Conservation (phyloP, 1,140 invertebrate genomes). For the Drosophila funebris region DNA sequence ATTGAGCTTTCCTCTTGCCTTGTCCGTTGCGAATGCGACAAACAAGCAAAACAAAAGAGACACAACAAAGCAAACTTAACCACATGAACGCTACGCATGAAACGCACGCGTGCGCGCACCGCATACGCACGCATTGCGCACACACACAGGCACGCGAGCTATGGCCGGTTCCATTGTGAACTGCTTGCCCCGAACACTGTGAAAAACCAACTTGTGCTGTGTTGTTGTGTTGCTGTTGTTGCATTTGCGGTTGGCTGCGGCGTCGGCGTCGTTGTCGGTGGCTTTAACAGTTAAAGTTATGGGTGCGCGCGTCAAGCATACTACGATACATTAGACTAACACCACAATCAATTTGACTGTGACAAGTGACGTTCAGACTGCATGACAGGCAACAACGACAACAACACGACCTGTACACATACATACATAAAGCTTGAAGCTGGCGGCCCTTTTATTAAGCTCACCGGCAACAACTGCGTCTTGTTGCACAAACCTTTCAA, state of each 20-base stretch:
- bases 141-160: background rate
- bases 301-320: constrained; percentile 31
- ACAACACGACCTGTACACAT: background rate
- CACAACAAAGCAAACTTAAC: constrained; percentile 21
- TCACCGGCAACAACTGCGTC: constrained; percentile 9
- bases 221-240: constrained; percentile 50
- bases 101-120: constrained; percentile 10
- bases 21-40: background rate
- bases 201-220: constrained; percentile 9
- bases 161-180: background rate
- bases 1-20: constrained; percentile 4
- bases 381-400: no score
- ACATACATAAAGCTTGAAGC: no score
- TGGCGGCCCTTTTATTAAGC: constrained; percentile 3
- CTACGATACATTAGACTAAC: background rate
- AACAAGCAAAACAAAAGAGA: background rate
- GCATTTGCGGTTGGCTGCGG: constrained; percentile 38
- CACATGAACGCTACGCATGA: constrained; percentile 5
- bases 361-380: background rate
- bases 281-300: background rate
- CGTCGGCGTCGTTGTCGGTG: constrained; percentile 16
- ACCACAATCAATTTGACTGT: background rate
- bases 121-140: constrained; percentile 6
- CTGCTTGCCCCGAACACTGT: background rate
- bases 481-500: constrained; percentile 1